Evolutionary conservation across 2,113 vertebrate genomes (phyloP), one percentile per base, ranked within the genome.

Genomic region (Pleuronectes platessa): DNA sequence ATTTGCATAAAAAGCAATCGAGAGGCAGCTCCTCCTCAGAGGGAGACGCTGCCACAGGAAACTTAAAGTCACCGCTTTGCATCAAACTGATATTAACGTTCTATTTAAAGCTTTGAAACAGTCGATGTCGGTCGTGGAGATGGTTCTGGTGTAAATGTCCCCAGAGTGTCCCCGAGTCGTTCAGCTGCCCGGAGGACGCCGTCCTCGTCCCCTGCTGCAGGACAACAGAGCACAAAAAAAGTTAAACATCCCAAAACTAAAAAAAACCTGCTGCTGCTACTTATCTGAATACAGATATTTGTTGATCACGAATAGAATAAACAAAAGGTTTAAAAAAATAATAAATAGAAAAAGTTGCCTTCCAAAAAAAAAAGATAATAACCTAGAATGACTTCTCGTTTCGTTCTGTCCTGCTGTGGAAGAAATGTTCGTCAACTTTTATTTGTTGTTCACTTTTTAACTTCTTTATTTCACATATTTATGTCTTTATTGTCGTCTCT

Each of bases 151-250:
- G 10, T 20, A 62, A 65, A 74, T 1, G 17, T 62, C 61, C 67
- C 60, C 55, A 40, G 56, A 1, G 55, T 70, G 60, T 61, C 51
- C 45, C 40, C 6, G 17, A 87, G 82, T n/a, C 67, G 47, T 71
- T 87, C 81, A 65, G 68, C 23, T 23, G 64, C 68, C 87, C 86
- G 83, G 82, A 84, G 54, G 20, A 31, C 94, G 92, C 55, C 73
- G 18, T 51, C 79, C 23, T 91, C 93, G 87, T 80, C 81, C 87
- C 92, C 77, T 69, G 91, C 96, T 88, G 93, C 92, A 86, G 86
- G 85, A 93, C 91, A 94, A 95, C 93, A 92, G 95, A 96, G 95
- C 93, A 87, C 86, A 78, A 90, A 61, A 87, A 91, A 86, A 85
- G 67, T 24, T 70, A 63, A 87, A 89, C 58, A 61, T 68, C 53